Conservation (phyloP, 1,140 invertebrate genomes). For the Adoxophyes honmai region DNA sequence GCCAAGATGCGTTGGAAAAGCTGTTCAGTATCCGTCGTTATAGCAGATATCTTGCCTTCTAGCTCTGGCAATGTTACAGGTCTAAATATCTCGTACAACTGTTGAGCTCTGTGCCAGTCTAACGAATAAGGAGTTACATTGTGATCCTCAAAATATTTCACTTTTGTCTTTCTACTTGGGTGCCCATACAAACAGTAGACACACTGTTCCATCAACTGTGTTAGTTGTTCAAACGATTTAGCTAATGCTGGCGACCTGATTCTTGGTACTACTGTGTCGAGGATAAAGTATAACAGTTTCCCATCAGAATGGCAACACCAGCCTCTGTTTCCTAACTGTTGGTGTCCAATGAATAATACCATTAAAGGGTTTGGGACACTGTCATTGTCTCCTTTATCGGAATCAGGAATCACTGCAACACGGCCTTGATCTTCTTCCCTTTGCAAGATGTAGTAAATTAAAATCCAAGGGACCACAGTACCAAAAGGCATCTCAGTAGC, state of each 20-base stretch:
- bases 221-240: conserved; percentile 78
- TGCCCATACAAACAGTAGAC: conserved; percentile 93
- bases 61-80: conserved; percentile 90
- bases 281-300: conserved; percentile 85
- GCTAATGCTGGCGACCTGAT: conserved; percentile 79
- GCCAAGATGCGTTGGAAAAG: conserved; percentile 87
- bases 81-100: conserved; percentile 90
- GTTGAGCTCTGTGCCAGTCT: conserved; percentile 86
- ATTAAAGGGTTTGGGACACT: conserved; percentile 84
- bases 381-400: conserved; percentile 75
- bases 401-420: conserved; percentile 51
- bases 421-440: conserved; percentile 77
- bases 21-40: conserved; percentile 86
- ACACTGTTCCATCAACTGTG: conserved; percentile 90
- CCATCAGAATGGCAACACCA: conserved; percentile 89
- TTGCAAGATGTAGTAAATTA: conserved; percentile 87
- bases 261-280: conserved; percentile 85
- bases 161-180: conserved; percentile 86
- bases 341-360: conserved; percentile 90
- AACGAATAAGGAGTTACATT: conserved; percentile 84
- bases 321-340: conserved; percentile 86
- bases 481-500: conserved; percentile 83
- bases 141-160: conserved; percentile 88
- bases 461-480: conserved; percentile 88
- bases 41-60: conserved; percentile 86